Percentiles rank a stretch among this genome's conserved stretches.
phyloP scores from a whole-genome alignment of 92 coral and sea anemone genomes.

The Palythoa grandiflora region DNA sequence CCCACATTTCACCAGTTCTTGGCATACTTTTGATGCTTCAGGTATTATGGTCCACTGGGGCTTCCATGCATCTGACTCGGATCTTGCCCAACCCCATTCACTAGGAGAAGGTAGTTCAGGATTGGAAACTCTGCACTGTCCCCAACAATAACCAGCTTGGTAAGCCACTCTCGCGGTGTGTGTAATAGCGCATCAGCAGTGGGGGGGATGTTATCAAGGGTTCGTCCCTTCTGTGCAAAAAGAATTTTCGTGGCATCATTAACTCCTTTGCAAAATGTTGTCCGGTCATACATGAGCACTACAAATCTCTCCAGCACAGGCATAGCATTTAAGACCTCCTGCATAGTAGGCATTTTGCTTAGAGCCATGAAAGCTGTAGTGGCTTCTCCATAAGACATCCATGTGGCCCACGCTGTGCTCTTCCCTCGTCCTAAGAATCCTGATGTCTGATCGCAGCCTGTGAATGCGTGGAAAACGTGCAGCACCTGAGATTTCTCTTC shows the following conservation, averaged over 20 bases:
- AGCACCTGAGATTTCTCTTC: constrained; percentile 51
- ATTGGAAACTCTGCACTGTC: constrained; percentile 42
- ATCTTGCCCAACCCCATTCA: constrained; percentile 62
- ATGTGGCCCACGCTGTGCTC: constrained; percentile 55
- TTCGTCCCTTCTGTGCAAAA: constrained; percentile 58
- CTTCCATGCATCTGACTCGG: constrained; percentile 42
- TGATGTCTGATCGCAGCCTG: constrained; percentile 63
- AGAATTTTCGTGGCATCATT: constrained; percentile 54
- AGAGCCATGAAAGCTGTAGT: constrained; percentile 47
- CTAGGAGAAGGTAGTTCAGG: constrained; percentile 51
- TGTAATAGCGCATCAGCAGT: constrained; percentile 60
- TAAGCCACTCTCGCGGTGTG: constrained; percentile 53
- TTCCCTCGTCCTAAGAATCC: constrained; percentile 58
- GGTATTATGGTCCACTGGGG: constrained; percentile 60
- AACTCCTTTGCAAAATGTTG: constrained; percentile 39
- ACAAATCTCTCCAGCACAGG: constrained; percentile 60
- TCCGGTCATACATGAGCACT: constrained; percentile 57
- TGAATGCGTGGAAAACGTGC: constrained; percentile 47
- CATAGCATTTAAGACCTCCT: constrained; percentile 48
- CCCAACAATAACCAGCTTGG: constrained; percentile 62
- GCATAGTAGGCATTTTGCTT: constrained; percentile 41
- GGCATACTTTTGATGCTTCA: constrained; percentile 63
- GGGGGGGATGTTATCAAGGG: constrained; percentile 53
- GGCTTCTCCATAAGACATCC: constrained; percentile 54
- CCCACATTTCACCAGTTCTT: constrained; percentile 64